A percentile compares a stretch with the other conserved stretches of the same genome.
Conservation (phyloP, 2,888 invertebrate species). For the Diloba caeruleocephala region DNA sequence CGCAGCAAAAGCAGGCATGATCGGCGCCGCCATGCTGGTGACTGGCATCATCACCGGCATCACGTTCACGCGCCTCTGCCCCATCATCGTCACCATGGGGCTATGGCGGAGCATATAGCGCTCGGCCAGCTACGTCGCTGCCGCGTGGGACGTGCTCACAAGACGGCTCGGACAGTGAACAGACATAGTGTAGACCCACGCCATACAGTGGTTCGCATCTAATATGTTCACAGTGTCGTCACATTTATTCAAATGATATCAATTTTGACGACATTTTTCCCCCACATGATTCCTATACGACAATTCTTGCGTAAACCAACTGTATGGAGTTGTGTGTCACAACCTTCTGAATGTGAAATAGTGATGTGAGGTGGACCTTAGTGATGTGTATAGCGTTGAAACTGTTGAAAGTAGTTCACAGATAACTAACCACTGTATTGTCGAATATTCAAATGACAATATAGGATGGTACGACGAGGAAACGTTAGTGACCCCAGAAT, state of each 20-base stretch:
- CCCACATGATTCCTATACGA: too few species aligned
- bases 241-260: too few species aligned
- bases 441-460: conserved; percentile 1
- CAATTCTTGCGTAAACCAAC: too few species aligned
- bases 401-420: background rate
- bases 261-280: too few species aligned
- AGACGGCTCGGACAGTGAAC: conserved; percentile 52
- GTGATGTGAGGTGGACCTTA: background rate
- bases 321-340: too few species aligned
- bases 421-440: background rate
- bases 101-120: conserved; percentile 75
- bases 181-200: too few species aligned
- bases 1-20: conserved; percentile 97
- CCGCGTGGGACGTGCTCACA: conserved; percentile 67
- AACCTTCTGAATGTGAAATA: background rate
- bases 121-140: conserved; percentile 57
- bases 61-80: conserved; percentile 91
- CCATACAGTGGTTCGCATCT: too few species aligned
- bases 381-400: background rate
- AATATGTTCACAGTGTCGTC: too few species aligned
- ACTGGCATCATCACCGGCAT: conserved; percentile 97
- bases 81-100: conserved; percentile 85
- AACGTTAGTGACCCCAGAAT: background rate
- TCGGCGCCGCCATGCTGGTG: conserved; percentile 97
- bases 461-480: background rate